phyloP scores from a whole-genome alignment of 2,797 vertebrate species.

The Clarias laeviceps region DNA sequence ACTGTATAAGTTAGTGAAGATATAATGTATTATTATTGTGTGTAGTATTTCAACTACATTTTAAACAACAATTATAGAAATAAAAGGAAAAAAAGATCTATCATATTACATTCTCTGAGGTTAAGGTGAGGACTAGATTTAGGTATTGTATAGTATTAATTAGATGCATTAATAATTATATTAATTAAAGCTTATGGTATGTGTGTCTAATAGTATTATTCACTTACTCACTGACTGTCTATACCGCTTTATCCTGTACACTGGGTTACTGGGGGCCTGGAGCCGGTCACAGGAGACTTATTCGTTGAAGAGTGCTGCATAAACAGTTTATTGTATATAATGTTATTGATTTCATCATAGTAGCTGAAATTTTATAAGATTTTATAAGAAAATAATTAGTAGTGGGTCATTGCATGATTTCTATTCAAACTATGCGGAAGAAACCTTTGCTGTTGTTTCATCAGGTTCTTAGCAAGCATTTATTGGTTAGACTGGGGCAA shows the following conservation, averaged over 20 bases:
- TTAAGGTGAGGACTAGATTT: background rate
- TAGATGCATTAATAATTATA: background rate
- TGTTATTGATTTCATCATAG: background rate
- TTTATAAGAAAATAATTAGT: background rate
- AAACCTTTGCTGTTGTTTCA: background rate
- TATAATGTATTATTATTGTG: no score
- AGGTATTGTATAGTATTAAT: background rate
- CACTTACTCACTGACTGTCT: no score
- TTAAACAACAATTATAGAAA: background rate
- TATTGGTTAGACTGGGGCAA: background rate
- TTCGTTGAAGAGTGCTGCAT: no score
- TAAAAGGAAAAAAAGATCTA: background rate
- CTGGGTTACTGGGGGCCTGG: no score
- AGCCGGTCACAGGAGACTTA: no score
- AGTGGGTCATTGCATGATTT: background rate
- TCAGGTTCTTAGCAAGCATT: background rate
- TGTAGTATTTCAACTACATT: no score
- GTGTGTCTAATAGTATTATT: no score
- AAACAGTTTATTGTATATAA: no score
- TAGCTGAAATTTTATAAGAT: background rate
- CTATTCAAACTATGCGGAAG: background rate
- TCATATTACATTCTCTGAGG: no score
- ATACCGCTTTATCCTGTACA: no score
- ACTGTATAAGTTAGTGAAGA: slow-evolving; percentile 34
- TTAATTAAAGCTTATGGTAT: background rate